Evolutionary conservation across 2,797 vertebrate species (phyloP).

Genomic region (Mormyrops attenuatus): DNA sequence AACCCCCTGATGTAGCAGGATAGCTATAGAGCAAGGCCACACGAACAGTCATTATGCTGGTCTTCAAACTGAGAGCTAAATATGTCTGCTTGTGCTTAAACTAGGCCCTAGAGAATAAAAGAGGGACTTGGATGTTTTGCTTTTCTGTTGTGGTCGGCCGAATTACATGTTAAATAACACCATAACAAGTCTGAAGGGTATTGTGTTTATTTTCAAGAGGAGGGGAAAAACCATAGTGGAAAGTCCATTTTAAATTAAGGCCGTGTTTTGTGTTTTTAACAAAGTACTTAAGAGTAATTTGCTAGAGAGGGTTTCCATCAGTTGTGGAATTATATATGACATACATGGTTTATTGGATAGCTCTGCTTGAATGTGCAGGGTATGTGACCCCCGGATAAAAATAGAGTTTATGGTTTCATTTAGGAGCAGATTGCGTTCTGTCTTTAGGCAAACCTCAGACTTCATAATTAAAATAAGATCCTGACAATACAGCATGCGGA

Average conservation of each 20-base stretch:
- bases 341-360: conserved; percentile 30
- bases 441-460: not conserved
- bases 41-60: conserved; percentile 25
- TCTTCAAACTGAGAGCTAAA: conserved; percentile 34
- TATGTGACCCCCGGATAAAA: conserved; percentile 26
- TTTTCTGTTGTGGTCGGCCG: conserved; percentile 20
- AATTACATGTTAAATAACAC: conserved; percentile 33
- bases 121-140: not conserved
- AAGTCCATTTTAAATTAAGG: conserved; percentile 26
- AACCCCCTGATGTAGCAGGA: conserved; percentile 31
- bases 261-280: conserved; percentile 27
- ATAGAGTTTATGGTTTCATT: conserved; percentile 34
- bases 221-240: conserved; percentile 15
- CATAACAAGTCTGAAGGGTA: conserved; percentile 29
- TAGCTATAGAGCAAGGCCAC: conserved; percentile 17
- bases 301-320: conserved; percentile 19
- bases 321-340: not conserved
- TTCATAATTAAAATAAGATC: conserved; percentile 1
- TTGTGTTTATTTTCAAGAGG: conserved; percentile 17
- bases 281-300: conserved; percentile 22
- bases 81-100: conserved; percentile 23
- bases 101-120: conserved; percentile 18
- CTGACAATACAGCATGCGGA: not conserved
- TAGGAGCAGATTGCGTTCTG: conserved; percentile 8
- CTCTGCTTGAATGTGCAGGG: conserved; percentile 16